Evolutionary conservation across 2,113 vertebrate species (phyloP).

Genomic region (Erythrolamprus reginae): DNA sequence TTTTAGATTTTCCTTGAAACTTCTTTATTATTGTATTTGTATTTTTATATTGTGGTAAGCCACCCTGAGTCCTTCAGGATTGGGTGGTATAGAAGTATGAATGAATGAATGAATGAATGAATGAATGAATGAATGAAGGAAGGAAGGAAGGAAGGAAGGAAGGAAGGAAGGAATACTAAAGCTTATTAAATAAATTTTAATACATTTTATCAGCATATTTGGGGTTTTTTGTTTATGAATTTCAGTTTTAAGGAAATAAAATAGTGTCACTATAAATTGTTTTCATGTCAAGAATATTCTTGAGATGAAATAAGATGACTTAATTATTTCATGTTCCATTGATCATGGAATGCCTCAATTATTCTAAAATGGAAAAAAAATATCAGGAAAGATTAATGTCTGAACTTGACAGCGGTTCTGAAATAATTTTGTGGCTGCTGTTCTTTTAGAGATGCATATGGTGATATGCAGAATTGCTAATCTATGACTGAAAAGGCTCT

Average conservation of each 20-base stretch:
- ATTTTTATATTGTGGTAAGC: no score
- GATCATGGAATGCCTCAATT: neutral
- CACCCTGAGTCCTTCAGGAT: no score
- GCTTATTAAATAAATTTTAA: neutral
- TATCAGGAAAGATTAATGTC: neutral
- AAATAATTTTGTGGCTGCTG: neutral
- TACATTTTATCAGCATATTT: neutral
- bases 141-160: no score
- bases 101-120: no score
- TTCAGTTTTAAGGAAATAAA: neutral
- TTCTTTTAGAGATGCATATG: neutral
- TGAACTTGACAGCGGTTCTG: neutral
- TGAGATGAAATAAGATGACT: neutral
- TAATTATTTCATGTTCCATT: neutral
- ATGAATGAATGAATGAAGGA: no score
- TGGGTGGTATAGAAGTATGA: no score
- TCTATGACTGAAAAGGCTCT: neutral
- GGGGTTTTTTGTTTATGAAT: neutral
- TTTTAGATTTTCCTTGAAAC: no score
- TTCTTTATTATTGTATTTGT: no score
- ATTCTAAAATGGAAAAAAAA: neutral
- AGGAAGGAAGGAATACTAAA: no score
- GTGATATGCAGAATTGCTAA: neutral
- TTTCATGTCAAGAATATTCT: neutral
- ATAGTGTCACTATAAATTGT: neutral